Base-by-base conservation (phyloP, 2,888 invertebrate genomes). In the Campoplex capitator region DNA sequence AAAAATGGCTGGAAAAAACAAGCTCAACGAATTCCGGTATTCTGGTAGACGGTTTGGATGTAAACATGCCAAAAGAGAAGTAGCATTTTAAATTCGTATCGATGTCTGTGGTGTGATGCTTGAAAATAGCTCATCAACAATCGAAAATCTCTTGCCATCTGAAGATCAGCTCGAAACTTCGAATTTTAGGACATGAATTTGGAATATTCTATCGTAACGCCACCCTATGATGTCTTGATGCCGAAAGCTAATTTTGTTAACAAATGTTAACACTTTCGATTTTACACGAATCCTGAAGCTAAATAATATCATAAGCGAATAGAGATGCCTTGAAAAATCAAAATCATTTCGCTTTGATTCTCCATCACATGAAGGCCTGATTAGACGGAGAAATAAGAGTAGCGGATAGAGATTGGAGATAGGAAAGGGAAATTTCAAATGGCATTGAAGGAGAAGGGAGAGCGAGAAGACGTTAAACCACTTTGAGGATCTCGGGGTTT, bases 391-490 rank as follows among this genome's bases (percentile, higher is more conserved):
- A 32, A 32, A 51, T 4, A 9, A 18, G 23, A 4, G 45, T 13
- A 13, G 13, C 0, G n/a, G 9, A 9, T 56, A 56, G n/a, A 54
- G 32, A 48, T n/a, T 68, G 51, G 35, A 38, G 75, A 78, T 54
- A 32, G 42, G 77, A n/a, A 4, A 23, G 54, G 45, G 23, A 45
- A 67, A 32, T 45, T 42, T 32, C 23, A 23, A 23, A 23, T 23
- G 23, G 23, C 23, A 23, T 23, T 23, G 23, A 23, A 23, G 23
- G 23, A 23, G 23, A 23, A 23, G 23, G 45, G 88, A 86, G 79
- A 75, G 86, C 78, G 87, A 88, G 85, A 81, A 84, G 87, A 79
- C 88, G 78, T 65, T 65, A 78, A 78, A 78, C 56, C 62, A 78
- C 73, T 82, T 84, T 51, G 70, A 77, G 67, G 73, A 51, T 73